Evolutionary conservation across 1,140 invertebrate genomes (phyloP).

Genomic region (Heliconius eleuchia): DNA sequence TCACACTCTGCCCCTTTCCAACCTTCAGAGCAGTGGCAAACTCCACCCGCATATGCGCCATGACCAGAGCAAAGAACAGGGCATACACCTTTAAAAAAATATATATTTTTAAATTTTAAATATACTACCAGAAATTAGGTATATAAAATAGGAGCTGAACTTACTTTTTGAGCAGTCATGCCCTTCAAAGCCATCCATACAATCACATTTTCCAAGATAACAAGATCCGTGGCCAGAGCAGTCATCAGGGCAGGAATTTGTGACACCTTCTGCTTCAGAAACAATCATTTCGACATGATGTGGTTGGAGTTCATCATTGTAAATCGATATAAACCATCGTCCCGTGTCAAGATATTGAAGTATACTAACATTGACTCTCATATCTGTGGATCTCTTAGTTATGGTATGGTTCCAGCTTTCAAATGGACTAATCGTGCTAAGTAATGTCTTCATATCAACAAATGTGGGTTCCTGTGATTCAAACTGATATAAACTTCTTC

Average conservation of each 20-base stretch:
- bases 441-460: constrained; percentile 65
- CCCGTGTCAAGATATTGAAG: constrained; percentile 95
- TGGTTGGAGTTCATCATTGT: constrained; percentile 95
- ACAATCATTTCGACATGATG: constrained; percentile 91
- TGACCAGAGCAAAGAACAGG: constrained; percentile 98
- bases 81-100: constrained; percentile 88
- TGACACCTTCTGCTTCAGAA: constrained; percentile 92
- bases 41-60: constrained; percentile 96
- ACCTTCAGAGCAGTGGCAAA: constrained; percentile 97
- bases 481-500: constrained; percentile 64
- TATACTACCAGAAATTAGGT: not conserved
- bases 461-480: constrained; percentile 60
- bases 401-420: constrained; percentile 83
- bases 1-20: constrained; percentile 99
- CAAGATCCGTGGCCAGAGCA: constrained; percentile 97
- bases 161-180: constrained; percentile 95
- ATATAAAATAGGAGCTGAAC: constrained; percentile 49
- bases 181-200: constrained; percentile 96
- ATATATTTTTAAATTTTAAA: constrained; percentile 47
- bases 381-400: constrained; percentile 83
- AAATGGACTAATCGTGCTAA: constrained; percentile 80
- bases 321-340: constrained; percentile 96
- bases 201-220: constrained; percentile 96
- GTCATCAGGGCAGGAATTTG: constrained; percentile 95
- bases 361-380: constrained; percentile 91